Base-by-base conservation (phyloP, 2,113 vertebrate species). In the Petrocephalus microphthalmus region DNA sequence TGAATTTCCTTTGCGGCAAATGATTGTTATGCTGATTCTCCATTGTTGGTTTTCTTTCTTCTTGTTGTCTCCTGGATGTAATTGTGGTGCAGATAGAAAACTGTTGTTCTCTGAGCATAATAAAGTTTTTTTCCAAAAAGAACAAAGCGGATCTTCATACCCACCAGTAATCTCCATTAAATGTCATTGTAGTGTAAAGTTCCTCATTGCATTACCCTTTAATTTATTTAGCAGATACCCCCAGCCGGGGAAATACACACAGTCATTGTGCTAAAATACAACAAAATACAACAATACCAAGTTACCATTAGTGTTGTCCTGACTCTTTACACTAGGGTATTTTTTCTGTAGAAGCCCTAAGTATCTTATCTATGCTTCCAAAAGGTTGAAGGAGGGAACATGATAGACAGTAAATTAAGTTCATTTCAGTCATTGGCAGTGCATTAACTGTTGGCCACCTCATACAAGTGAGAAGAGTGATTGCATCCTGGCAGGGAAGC, bases 21-120 rank as follows among this genome's bases (percentile, higher is more conserved):
- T 92, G 92, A 94, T 93, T 93, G 92, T 91, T 88, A 60, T 92
- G 92, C 90, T 91, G 91, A 93, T 93, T 91, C 90, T 53, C 49
- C 91, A 89, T 92, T 89, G 91, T 85, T 81, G 84, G 90, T 93
- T 88, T 87, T 88, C 83, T 78, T 83, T 45, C 15, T 5, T 67
- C 84, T 89, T 89, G 92, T 92, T 93, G 92, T 94, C 93, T 92
- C 92, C 88, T 88, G 89, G 89, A 89, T 92, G 91, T 93, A 93
- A 92, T 91, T 91, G 92, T 94, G 92, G 92, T 91, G 92, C 89
- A 89, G 91, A 91, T 93, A 92, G 93, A 82, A 90, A 87, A 92
- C 88, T 90, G 84, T 87, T 89, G 85, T 87, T 86, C 78, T 87
- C 88, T 74, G 47, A 54, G 85, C 89, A 85, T 89, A 91, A 92